Evolutionary conservation across 1,140 invertebrate species (phyloP), one percentile per base, ranked within the genome.

Genomic region (Drosophila seguyi): DNA sequence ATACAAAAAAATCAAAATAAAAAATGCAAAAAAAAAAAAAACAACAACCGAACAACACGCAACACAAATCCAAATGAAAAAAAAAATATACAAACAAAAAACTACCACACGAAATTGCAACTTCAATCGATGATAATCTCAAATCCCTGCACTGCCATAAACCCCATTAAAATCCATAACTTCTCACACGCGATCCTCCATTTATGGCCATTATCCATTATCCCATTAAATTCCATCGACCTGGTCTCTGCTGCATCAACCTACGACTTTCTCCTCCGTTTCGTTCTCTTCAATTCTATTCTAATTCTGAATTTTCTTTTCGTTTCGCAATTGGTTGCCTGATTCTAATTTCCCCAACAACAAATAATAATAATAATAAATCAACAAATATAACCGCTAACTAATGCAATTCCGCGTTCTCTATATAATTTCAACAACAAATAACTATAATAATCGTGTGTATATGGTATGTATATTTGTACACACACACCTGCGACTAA

Each of bases 381-480:
- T 27, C 48, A 41, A 71, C 52, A 48, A 48, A 48, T 47, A 48
- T 48, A 31, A 41, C 34, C 34, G 39, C 56, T 47, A 59, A 73
- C 47, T 61, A 77, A 81, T 82, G 62, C 75, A 65, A 81, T 52
- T 79, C 55, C 63, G 60, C 61, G 67, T 73, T 83, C 71, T 79
- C 55, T 76, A 57, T 79, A 57, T 58, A 39, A 71, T 72, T 72
- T 41, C 52, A 50, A 71, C 27, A 68, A 68, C 31, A 71, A 82
- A 81, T 59, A 77, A 71, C 78, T 53, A 76, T 72, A 83, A 79
- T 48, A 75, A 81, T 68, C 66, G 75, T 75, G 75, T 75, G 62
- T 81, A 77, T 81, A 88, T 88, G 85, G 84, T 88, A 88, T 88
- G 85, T 88, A 88, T 88, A 88, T 88, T 88, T 88, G 85, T 88